Percentiles rank a stretch among this genome's conserved stretches.
Evolutionary conservation across 2,113 vertebrate species (phyloP).

Genomic region (Fregetta grallaria): DNA sequence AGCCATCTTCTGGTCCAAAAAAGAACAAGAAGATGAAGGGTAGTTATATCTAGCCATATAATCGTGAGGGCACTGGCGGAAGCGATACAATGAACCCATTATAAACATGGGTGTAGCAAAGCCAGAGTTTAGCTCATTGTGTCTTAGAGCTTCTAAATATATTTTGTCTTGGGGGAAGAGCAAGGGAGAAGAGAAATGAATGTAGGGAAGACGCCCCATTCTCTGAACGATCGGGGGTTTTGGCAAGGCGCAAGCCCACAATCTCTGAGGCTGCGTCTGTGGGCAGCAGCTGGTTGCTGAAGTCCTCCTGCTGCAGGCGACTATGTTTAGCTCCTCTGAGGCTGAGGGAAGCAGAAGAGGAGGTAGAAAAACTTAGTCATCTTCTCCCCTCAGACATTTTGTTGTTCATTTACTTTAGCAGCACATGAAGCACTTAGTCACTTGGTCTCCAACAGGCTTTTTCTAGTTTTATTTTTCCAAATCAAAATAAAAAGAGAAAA

Average conservation of each 20-base stretch:
- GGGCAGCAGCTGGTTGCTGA: neutral
- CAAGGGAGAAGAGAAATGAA: neutral
- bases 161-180: neutral
- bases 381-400: constrained; percentile 22
- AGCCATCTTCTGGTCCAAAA: constrained; percentile 25
- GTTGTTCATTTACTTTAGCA: constrained; percentile 23
- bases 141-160: neutral
- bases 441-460: neutral
- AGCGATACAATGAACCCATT: constrained; percentile 12
- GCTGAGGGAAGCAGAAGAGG: constrained; percentile 20
- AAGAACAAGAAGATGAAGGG: neutral
- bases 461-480: neutral
- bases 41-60: neutral
- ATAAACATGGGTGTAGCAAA: constrained; percentile 24
- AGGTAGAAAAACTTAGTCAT: constrained; percentile 46
- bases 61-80: neutral
- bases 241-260: neutral
- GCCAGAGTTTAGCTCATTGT: neutral
- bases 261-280: neutral
- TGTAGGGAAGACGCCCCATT: neutral
- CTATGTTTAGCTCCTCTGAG: constrained; percentile 41
- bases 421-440: constrained; percentile 18
- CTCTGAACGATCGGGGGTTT: neutral
- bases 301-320: neutral
- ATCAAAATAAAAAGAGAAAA: neutral